Percentiles rank a stretch among this genome's conserved stretches.
Conservation (phyloP, 1,140 invertebrate genomes). For the Pseudomyrmex dendroicus region DNA sequence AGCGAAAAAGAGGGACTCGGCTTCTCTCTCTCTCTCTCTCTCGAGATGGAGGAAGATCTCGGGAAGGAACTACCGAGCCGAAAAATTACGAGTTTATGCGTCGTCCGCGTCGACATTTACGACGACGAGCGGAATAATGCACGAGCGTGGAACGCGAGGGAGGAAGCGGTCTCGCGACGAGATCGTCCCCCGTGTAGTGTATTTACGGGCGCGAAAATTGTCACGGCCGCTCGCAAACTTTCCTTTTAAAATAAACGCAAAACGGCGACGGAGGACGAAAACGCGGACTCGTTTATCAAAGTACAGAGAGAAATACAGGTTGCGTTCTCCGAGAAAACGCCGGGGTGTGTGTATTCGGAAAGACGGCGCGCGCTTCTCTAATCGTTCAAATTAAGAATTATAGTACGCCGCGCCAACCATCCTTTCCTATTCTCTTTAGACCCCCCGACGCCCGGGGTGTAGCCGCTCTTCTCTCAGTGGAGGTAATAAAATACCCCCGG, state of each 20-base stretch:
- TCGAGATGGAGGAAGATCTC: background rate
- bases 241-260: slow-evolving; percentile 60
- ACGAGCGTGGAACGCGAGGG: slow-evolving; percentile 1
- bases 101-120: slow-evolving; percentile 38
- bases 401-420: slow-evolving; percentile 62
- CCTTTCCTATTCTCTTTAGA: slow-evolving; percentile 68
- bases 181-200: slow-evolving; percentile 19
- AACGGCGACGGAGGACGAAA: slow-evolving; percentile 37
- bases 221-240: slow-evolving; percentile 55
- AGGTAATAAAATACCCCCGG: slow-evolving; percentile 66
- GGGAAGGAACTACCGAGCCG: background rate
- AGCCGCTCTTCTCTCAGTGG: slow-evolving; percentile 11
- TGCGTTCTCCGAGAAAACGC: slow-evolving; percentile 6
- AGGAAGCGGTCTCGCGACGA: slow-evolving; percentile 8
- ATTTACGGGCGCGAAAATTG: slow-evolving; percentile 59
- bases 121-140: slow-evolving; percentile 51
- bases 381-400: slow-evolving; percentile 73
- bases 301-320: slow-evolving; percentile 52
- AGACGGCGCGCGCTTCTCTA: slow-evolving; percentile 49
- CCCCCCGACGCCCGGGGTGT: slow-evolving; percentile 29
- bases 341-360: slow-evolving; percentile 42
- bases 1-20: too few relatives aligned
- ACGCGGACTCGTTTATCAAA: slow-evolving; percentile 57
- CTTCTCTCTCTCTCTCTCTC: background rate
- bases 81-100: slow-evolving; percentile 58